phyloP scores from a whole-genome alignment of 2,113 vertebrate species.

The Scomber japonicus region DNA sequence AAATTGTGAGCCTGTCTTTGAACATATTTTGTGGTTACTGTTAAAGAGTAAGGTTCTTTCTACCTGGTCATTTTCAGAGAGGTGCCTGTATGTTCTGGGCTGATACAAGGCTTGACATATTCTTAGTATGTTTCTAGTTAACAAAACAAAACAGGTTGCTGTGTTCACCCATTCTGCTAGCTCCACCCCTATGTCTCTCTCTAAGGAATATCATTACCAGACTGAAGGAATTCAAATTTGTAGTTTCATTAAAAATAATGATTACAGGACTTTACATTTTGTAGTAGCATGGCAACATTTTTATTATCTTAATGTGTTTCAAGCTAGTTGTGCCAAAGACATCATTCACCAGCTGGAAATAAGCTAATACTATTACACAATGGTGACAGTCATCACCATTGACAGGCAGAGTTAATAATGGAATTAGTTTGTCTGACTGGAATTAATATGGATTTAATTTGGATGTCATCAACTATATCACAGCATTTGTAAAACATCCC shows the following conservation, averaged over 20 bases:
- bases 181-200: background rate
- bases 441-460: constrained; percentile 17
- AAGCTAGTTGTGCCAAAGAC: background rate
- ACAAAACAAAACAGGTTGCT: background rate
- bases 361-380: background rate
- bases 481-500: background rate
- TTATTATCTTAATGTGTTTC: background rate
- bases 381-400: background rate
- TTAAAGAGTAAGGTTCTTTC: background rate
- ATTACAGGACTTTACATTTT: constrained; percentile 10
- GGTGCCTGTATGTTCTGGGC: background rate
- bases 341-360: background rate
- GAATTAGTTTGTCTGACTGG: background rate
- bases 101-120: background rate
- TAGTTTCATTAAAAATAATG: constrained; percentile 14
- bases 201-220: background rate
- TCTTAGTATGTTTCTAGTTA: too few relatives aligned
- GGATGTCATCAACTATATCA: background rate
- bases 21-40: background rate
- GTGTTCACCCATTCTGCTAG: background rate
- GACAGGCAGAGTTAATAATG: background rate
- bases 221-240: background rate
- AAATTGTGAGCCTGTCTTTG: too few relatives aligned
- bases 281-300: background rate
- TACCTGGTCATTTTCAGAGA: background rate